Evolutionary conservation across 2,797 vertebrate genomes (phyloP).

Genomic region (Thalassophryne amazonica): DNA sequence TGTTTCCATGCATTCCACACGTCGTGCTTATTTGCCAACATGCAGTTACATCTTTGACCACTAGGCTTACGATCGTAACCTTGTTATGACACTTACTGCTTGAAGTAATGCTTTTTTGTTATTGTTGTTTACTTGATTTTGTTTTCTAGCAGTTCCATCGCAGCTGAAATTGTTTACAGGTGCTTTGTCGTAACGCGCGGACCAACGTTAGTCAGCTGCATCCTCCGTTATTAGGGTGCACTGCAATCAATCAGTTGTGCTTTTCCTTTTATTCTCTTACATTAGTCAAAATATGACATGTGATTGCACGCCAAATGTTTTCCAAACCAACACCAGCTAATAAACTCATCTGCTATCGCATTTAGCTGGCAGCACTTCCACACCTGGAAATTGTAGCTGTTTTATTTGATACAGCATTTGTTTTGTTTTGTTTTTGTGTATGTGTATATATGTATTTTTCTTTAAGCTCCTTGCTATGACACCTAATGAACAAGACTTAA

Average conservation of each 20-base stretch:
- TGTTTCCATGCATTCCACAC: no score
- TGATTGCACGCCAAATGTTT: conserved; percentile 16
- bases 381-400: conserved; percentile 19
- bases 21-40: no score
- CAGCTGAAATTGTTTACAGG: conserved; percentile 30
- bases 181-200: conserved; percentile 13
- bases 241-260: conserved; percentile 1
- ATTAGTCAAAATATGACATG: not conserved
- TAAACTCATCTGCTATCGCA: conserved; percentile 47
- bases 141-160: no score
- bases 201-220: conserved; percentile 6
- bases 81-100: no score
- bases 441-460: conserved; percentile 40
- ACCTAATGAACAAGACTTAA: conserved; percentile 17
- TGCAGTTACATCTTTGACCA: no score
- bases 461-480: conserved; percentile 25
- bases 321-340: conserved; percentile 65
- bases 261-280: conserved; percentile 8
- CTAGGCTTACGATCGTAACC: no score
- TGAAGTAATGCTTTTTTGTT: no score
- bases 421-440: conserved; percentile 12
- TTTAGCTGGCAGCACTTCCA: conserved; percentile 16
- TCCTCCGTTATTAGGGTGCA: not conserved
- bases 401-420: conserved; percentile 13
- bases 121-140: no score